Conservation (phyloP, 2,888 invertebrate genomes). For the Caenorhabditis angaria region DNA sequence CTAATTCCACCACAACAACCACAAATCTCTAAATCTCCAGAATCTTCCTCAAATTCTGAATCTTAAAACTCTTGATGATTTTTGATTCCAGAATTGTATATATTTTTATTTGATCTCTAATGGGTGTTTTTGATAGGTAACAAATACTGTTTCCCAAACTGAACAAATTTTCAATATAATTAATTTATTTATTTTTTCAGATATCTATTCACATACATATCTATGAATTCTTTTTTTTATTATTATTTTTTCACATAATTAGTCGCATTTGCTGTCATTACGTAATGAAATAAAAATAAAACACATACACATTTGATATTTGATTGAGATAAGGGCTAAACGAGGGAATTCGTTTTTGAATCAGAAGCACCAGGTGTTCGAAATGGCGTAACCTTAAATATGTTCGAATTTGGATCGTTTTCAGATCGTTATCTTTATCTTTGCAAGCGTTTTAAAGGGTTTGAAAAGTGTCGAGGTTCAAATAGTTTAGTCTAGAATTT, state of each 20-base stretch:
- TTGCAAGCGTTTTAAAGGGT: not conserved
- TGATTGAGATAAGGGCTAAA: not conserved
- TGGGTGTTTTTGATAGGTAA: not conserved
- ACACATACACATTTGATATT: constrained; percentile 10
- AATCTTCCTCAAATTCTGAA: constrained; percentile 31
- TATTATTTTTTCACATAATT: constrained; percentile 1
- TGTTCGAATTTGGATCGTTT: not conserved
- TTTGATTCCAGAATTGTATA: not conserved
- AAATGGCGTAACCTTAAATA: constrained; percentile 15
- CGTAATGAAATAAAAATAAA: constrained; percentile 6
- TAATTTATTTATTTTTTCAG: not conserved
- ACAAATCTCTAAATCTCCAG: constrained; percentile 22
- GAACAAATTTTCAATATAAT: not conserved
- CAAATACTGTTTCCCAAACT: no score
- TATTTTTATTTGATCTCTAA: not conserved
- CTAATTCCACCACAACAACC: constrained; percentile 20
- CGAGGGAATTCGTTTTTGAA: constrained; percentile 10
- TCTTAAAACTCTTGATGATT: not conserved
- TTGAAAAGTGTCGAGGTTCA: not conserved
- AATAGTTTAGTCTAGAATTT: not conserved
- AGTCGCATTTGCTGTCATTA: constrained; percentile 5
- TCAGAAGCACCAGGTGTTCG: constrained; percentile 43
- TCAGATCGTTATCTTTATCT: not conserved
- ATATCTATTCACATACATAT: not conserved
- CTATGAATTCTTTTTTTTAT: constrained; percentile 23